Evolutionary conservation across 2,888 invertebrate genomes (phyloP).

Genomic region (Platycnemis pennipes): DNA sequence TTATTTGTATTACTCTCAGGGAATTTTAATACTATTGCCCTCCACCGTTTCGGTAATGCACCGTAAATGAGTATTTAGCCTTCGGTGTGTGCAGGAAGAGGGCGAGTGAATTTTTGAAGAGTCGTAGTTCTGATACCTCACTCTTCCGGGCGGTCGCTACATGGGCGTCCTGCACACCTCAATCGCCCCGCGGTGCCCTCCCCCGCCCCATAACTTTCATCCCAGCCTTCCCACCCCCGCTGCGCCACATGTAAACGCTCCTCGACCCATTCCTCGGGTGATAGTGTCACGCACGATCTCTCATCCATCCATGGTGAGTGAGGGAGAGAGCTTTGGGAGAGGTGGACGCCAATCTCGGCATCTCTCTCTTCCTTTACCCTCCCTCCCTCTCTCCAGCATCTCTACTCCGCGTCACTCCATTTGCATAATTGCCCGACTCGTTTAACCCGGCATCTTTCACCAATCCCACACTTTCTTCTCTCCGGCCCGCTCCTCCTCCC

Average conservation of each 20-base stretch:
- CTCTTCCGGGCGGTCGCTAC: too few species aligned
- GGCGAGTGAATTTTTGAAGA: too few species aligned
- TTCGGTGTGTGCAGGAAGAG: too few species aligned
- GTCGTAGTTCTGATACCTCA: too few species aligned
- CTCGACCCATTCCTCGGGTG: slow-evolving; percentile 25
- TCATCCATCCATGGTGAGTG: slow-evolving; percentile 29
- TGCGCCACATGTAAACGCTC: not conserved
- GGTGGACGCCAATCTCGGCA: not conserved
- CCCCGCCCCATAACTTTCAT: too few species aligned
- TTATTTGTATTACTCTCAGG: too few species aligned
- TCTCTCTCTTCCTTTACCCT: not conserved
- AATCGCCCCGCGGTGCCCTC: too few species aligned
- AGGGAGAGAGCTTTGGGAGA: not conserved
- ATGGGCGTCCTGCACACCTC: too few species aligned
- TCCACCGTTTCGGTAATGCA: too few species aligned
- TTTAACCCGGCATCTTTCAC: slow-evolving; percentile 56
- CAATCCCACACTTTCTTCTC: slow-evolving; percentile 54
- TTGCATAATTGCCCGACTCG: slow-evolving; percentile 64
- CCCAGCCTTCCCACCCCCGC: too few species aligned
- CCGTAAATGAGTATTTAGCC: too few species aligned
- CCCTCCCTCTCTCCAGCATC: not conserved
- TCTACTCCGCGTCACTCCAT: slow-evolving; percentile 40
- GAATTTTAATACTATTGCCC: too few species aligned
- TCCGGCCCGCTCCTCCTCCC: not conserved
- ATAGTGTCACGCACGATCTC: slow-evolving; percentile 58